Percentiles rank a stretch among this genome's conserved stretches.
phyloP scores from a whole-genome alignment of 2,888 invertebrate species.

The Polylopha cassiicola region DNA sequence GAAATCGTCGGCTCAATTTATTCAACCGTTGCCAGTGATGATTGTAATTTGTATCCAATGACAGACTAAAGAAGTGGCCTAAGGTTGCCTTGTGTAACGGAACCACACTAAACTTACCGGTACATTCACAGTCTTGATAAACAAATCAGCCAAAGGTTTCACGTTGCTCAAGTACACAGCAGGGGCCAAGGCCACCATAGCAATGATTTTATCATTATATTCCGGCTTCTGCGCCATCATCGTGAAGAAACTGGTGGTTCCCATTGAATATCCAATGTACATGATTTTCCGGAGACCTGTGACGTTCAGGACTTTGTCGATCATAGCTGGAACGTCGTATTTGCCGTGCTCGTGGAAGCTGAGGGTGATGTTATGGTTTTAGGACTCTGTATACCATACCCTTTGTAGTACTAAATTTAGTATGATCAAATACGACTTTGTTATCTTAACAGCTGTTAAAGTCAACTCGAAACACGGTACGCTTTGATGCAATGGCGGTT shows the following conservation, averaged over 20 bases:
- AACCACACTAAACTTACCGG: constrained; percentile 40
- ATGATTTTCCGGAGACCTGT: constrained; percentile 59
- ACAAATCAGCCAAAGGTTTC: constrained; percentile 32
- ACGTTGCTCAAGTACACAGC: constrained; percentile 66
- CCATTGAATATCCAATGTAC: constrained; percentile 79
- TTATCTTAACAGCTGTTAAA: too few species aligned
- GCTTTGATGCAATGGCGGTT: too few species aligned
- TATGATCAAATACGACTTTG: too few species aligned
- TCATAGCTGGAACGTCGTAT: constrained; percentile 75
- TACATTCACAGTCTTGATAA: constrained; percentile 43
- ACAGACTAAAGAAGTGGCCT: too few species aligned
- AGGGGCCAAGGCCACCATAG: constrained; percentile 74
- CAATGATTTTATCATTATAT: constrained; percentile 69
- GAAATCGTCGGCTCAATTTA: too few species aligned
- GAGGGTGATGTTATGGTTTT: constrained; percentile 26
- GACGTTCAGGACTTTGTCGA: constrained; percentile 67
- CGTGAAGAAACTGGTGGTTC: constrained; percentile 74
- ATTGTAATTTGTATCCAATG: too few species aligned
- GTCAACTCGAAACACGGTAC: too few species aligned
- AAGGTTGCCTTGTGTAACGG: too few species aligned
- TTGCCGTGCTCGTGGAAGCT: constrained; percentile 79
- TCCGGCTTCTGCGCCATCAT: constrained; percentile 75
- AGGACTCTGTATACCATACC: too few species aligned
- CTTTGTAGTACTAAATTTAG: too few species aligned
- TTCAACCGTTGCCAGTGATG: too few species aligned